Conservation (phyloP, 1,140 invertebrate species). For the Drosophila pseudoobscura region DNA sequence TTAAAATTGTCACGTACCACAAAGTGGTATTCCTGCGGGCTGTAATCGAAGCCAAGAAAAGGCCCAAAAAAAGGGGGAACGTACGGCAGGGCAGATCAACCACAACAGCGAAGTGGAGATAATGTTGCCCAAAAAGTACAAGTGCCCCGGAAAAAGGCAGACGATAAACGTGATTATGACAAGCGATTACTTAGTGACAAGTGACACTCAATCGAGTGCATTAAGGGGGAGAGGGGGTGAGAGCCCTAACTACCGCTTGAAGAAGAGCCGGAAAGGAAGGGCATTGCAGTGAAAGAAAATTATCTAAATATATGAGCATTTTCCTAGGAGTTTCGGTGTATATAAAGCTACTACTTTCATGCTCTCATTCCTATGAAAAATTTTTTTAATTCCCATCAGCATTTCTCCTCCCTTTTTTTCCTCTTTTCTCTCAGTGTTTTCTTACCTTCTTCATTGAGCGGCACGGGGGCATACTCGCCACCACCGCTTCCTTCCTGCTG, state of each 20-base stretch:
- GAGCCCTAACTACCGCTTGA: conserved; percentile 12
- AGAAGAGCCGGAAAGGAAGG: neutral
- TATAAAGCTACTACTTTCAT: too few species aligned
- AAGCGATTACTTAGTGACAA: conserved; percentile 70
- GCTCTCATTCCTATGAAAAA: neutral
- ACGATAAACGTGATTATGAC: conserved; percentile 76
- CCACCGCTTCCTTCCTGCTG: conserved; percentile 62
- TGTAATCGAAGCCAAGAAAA: conserved; percentile 41
- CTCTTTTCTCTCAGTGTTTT: conserved; percentile 6
- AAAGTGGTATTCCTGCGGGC: conserved; percentile 55
- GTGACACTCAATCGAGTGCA: conserved; percentile 59
- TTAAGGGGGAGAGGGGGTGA: conserved; percentile 8
- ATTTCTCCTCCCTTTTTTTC: neutral
- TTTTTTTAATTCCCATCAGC: neutral
- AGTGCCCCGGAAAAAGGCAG: conserved; percentile 54
- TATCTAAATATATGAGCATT: too few species aligned
- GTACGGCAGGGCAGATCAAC: conserved; percentile 35
- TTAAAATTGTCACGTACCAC: conserved; percentile 78
- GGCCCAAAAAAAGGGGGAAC: conserved; percentile 38
- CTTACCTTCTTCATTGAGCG: conserved; percentile 65
- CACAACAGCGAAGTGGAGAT: conserved; percentile 52
- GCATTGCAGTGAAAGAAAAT: conserved; percentile 6
- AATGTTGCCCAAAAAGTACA: conserved; percentile 51
- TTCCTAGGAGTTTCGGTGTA: too few species aligned
- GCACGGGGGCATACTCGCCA: conserved; percentile 35